phyloP scores from a whole-genome alignment of 2,888 invertebrate genomes.

The Anthophora plumipes region DNA sequence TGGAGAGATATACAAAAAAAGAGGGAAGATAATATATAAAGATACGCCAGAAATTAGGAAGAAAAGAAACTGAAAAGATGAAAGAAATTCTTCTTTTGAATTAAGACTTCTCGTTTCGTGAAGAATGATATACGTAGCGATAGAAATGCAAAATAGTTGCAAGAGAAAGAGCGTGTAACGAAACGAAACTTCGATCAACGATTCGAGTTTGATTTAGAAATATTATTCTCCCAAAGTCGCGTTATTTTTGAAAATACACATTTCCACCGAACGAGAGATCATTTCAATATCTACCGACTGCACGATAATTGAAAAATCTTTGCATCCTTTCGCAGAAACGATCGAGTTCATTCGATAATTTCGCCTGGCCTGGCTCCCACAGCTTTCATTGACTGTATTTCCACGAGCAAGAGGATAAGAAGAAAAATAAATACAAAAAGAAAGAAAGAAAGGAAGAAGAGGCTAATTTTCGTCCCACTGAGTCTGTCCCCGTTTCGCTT shows the following conservation, averaged over 20 bases:
- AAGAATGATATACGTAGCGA: not conserved
- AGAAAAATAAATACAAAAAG: not conserved
- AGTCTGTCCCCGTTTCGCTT: constrained; percentile 37
- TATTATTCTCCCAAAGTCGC: not conserved
- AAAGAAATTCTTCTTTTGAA: constrained; percentile 14
- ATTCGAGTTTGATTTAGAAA: too few relatives aligned
- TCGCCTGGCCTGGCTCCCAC: constrained; percentile 46
- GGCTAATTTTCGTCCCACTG: constrained; percentile 41
- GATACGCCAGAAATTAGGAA: not conserved
- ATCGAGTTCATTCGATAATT: constrained; percentile 30
- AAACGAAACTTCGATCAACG: too few relatives aligned
- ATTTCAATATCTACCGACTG: too few relatives aligned
- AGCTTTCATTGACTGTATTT: constrained; percentile 51
- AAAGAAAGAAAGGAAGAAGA: constrained; percentile 20
- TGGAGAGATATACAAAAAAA: constrained; percentile 29
- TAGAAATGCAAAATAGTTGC: not conserved
- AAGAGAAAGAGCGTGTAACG: not conserved
- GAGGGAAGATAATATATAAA: not conserved
- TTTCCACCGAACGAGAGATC: not conserved
- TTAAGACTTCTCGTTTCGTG: constrained; percentile 17
- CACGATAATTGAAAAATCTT: not conserved
- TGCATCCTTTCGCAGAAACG: not conserved
- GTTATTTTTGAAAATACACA: not conserved
- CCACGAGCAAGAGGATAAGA: constrained; percentile 22
- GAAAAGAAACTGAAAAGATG: not conserved